Percentiles rank a stretch among this genome's conserved stretches.
These are phyloP conservation scores for Cichladusa arquata DNA, from an alignment of 2,113 vertebrate genomes.

Conservation along the genomic window DNA sequence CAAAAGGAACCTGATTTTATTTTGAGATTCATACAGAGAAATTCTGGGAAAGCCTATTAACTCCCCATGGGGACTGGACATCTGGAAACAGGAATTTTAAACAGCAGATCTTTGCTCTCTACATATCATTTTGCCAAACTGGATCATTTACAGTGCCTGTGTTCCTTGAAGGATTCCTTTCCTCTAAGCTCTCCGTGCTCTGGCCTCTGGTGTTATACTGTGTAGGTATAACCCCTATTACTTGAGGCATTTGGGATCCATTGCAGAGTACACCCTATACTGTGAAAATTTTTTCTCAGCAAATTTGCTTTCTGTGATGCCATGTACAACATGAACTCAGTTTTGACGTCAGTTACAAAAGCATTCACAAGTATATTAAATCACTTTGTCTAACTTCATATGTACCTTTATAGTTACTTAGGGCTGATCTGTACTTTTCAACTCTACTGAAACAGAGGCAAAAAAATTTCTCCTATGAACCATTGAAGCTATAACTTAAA, in stretches of 20 bases:
- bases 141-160: background rate
- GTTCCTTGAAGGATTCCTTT: background rate
- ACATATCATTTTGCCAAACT: accelerated
- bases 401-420: background rate
- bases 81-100: background rate
- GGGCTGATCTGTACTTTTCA: background rate
- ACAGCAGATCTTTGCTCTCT: background rate
- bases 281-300: background rate
- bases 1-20: background rate
- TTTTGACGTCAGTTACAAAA: background rate
- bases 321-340: background rate
- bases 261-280: background rate
- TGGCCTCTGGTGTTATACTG: background rate
- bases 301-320: background rate
- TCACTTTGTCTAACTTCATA: background rate
- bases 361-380: background rate
- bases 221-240: background rate
- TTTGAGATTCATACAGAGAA: background rate
- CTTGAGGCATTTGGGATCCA: background rate
- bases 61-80: background rate
- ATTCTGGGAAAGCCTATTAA: background rate
- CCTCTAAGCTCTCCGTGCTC: background rate
- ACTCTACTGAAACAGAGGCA: background rate
- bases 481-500: background rate
- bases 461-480: background rate